Conservation (phyloP, 2,113 vertebrate genomes). For the Chiloscyllium plagiosum region DNA sequence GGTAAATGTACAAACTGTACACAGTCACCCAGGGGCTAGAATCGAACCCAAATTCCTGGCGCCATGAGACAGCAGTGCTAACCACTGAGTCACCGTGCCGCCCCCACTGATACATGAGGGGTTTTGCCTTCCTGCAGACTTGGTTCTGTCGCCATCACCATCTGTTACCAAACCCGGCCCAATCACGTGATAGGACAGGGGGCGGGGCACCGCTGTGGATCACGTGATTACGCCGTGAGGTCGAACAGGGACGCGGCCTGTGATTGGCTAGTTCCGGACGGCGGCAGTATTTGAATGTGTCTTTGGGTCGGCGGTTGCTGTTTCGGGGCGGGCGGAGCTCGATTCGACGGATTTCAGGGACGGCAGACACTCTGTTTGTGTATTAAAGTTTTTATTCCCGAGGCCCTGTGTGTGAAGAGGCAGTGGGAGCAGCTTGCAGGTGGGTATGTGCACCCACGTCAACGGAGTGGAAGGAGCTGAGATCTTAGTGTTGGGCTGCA, state of each 20-base stretch:
- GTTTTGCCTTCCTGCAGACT: not conserved
- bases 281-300: not conserved
- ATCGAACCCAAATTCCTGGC: too few species aligned
- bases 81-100: too few species aligned
- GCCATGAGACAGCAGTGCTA: too few species aligned
- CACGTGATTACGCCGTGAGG: not conserved
- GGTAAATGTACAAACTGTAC: too few species aligned
- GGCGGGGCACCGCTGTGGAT: too few species aligned
- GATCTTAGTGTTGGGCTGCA: too few species aligned
- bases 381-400: not conserved
- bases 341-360: not conserved
- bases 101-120: too few species aligned
- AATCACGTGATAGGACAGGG: not conserved
- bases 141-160: not conserved
- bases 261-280: not conserved
- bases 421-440: not conserved
- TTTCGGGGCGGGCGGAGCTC: fast-evolving
- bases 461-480: not conserved
- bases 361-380: not conserved
- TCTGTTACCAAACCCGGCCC: too few species aligned
- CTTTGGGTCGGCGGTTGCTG: not conserved
- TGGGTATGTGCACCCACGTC: not conserved
- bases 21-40: too few species aligned
- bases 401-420: not conserved
- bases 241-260: not conserved